Evolutionary conservation across 2,113 vertebrate genomes (phyloP).

Genomic region (Lipophrys pholis): DNA sequence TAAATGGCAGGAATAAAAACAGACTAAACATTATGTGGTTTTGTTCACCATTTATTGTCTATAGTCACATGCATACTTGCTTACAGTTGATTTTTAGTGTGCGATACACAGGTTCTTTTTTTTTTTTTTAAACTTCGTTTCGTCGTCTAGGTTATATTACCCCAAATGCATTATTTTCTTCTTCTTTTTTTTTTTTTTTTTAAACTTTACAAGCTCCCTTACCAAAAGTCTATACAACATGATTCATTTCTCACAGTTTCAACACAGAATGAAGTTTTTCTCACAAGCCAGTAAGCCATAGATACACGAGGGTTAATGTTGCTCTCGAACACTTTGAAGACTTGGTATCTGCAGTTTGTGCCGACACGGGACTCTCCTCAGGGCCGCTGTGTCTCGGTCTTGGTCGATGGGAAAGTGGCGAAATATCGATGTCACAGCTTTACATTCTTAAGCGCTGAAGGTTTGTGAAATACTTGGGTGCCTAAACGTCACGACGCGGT

Average conservation of each 20-base stretch:
- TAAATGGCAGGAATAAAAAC: constrained; percentile 1
- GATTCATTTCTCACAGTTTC: constrained; percentile 66
- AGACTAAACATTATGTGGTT: neutral
- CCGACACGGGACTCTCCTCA: neutral
- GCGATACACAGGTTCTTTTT: constrained; percentile 66
- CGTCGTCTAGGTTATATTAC: constrained; percentile 66
- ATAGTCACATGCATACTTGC: constrained; percentile 82
- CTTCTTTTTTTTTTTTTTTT: neutral
- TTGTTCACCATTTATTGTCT: constrained; percentile 80
- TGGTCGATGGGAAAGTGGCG: neutral
- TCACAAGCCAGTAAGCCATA: constrained; percentile 56
- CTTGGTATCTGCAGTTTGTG: neutral
- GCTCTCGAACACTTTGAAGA: too few species aligned
- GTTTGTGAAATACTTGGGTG: neutral
- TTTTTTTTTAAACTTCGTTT: constrained; percentile 41
- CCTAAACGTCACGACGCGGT: constrained; percentile 1
- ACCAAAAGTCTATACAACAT: constrained; percentile 67
- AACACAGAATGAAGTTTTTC: constrained; percentile 60
- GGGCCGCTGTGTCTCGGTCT: neutral
- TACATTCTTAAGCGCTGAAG: constrained; percentile 6
- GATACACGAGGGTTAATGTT: constrained; percentile 32
- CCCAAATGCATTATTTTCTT: constrained; percentile 49
- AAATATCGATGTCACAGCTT: constrained; percentile 33
- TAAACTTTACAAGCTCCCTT: too few species aligned
- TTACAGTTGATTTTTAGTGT: constrained; percentile 77